phyloP scores from a whole-genome alignment of 1,140 invertebrate species.

The Muscidifurax raptorellus region DNA sequence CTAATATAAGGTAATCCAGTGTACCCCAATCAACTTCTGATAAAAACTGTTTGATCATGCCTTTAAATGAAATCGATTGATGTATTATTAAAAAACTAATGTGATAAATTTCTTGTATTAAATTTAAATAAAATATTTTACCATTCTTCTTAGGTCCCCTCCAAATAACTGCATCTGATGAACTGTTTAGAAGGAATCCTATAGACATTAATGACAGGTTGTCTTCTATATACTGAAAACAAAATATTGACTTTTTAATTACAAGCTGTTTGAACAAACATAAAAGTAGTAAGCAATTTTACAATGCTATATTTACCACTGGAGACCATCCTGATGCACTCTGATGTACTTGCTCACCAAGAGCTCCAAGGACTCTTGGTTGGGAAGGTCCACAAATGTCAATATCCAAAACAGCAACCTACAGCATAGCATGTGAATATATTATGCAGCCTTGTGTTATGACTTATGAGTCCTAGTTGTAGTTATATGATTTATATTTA shows the following conservation, averaged over 20 bases:
- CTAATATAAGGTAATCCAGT: slow-evolving; percentile 92
- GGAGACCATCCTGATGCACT: slow-evolving; percentile 98
- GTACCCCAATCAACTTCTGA: slow-evolving; percentile 96
- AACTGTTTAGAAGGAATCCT: slow-evolving; percentile 89
- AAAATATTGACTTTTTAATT: slow-evolving; percentile 39
- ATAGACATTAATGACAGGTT: slow-evolving; percentile 95
- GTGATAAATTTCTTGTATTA: not conserved
- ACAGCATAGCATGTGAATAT: slow-evolving; percentile 57
- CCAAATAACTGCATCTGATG: slow-evolving; percentile 95
- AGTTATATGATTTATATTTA: slow-evolving; percentile 34
- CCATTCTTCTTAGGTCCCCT: slow-evolving; percentile 96
- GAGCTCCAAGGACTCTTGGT: slow-evolving; percentile 82
- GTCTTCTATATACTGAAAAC: slow-evolving; percentile 85
- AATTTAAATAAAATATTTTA: slow-evolving; percentile 64
- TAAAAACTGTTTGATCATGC: slow-evolving; percentile 95
- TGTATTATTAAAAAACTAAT: slow-evolving; percentile 45
- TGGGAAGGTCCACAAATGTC: slow-evolving; percentile 95
- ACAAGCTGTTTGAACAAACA: not conserved
- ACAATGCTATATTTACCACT: slow-evolving; percentile 80
- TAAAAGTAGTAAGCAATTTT: not conserved
- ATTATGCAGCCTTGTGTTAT: slow-evolving; percentile 21
- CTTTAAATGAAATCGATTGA: slow-evolving; percentile 70
- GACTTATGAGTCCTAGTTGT: slow-evolving; percentile 33
- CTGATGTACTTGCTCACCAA: slow-evolving; percentile 91
- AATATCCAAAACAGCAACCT: slow-evolving; percentile 92